phyloP scores from a whole-genome alignment of 2,888 invertebrate genomes.

The Rugalucina vietnamica region DNA sequence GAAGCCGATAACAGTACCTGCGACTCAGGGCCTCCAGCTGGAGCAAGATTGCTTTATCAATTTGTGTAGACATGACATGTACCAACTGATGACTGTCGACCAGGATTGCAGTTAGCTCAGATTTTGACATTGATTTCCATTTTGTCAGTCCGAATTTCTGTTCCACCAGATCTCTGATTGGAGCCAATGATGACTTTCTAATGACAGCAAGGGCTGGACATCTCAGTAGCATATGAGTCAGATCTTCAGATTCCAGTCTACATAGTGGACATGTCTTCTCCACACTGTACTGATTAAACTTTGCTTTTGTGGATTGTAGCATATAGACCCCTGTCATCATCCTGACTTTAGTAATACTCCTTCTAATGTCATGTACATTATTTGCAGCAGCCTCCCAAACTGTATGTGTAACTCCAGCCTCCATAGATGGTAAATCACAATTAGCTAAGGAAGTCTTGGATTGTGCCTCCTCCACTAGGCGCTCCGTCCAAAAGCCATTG shows the following conservation, averaged over 20 bases:
- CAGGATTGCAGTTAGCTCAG: neutral
- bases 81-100: neutral
- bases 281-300: neutral
- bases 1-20: constrained; percentile 1
- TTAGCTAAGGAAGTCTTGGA: neutral
- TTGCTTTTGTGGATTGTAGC: neutral
- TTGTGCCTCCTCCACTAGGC: neutral
- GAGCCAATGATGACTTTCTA: neutral
- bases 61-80: neutral
- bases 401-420: neutral
- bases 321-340: neutral
- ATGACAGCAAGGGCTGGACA: neutral
- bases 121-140: neutral
- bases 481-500: neutral
- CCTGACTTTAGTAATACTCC: neutral
- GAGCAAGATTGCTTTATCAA: neutral
- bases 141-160: neutral
- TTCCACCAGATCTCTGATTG: neutral
- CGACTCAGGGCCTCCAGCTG: constrained; percentile 3
- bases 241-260: neutral
- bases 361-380: neutral
- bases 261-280: neutral
- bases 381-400: neutral
- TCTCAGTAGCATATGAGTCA: neutral
- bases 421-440: neutral